Evolutionary conservation across 2,113 vertebrate species (phyloP), one percentile per base, ranked within the genome.

Genomic region (Zosterops hypoxanthus): DNA sequence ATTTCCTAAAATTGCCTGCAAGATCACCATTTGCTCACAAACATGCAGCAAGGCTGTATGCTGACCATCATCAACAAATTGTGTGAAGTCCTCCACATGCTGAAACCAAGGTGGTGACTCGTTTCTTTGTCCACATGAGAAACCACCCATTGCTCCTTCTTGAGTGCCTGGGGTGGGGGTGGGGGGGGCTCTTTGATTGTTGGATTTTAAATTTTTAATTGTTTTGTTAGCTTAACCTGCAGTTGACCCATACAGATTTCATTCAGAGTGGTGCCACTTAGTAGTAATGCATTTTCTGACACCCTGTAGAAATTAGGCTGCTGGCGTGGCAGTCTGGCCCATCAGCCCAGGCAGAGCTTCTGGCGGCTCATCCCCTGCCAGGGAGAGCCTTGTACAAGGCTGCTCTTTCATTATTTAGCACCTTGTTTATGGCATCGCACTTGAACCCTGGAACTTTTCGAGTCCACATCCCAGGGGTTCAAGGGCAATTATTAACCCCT

Each of bases 161-260:
- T 19, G 53, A 96, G 94, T 94, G 84, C 94, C 90, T 31, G 15
- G 86, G 91, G 57, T 11, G 93, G 85, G 57, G 24, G 93, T 83
- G 86, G 93, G 85, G 57, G 24, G 93, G 85, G 86, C 93, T 96
- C 94, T 92, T 90, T 14, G 31, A 95, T 96, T 89, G 91, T 93
- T 97, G 73, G 82, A 91, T 96, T 97, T 92, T 98, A 97, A 97
- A 97, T 97, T 97, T 98, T 98, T 98, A 96, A 97, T 98, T 97
- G 91, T 97, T 98, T 95, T 96, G 85, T 98, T 98, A 97, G 95
- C 94, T 97, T 97, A 98, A 97, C 97, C 98, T 98, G 96, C 97
- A 96, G 96, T 68, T 98, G 98, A 98, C 97, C 98, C 96, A 69
- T 97, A 86, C 94, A 77, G 90, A 97, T 97, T 98, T 98, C 92